Conservation (phyloP, 2,113 vertebrate species). For the Nymphicus hollandicus region DNA sequence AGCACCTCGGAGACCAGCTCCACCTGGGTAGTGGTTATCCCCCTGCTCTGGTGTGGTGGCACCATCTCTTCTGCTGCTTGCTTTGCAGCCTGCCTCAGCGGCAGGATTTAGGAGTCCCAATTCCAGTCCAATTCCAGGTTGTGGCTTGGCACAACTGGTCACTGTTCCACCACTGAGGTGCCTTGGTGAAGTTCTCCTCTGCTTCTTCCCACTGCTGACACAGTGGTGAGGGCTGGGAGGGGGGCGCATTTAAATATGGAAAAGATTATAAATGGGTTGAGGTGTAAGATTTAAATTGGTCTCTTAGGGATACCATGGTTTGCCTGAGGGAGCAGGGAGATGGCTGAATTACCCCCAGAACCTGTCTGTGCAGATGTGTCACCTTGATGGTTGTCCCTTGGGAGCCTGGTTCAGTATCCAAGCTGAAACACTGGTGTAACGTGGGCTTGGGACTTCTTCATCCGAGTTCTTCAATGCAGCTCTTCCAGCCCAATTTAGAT, state of each 20-base stretch:
- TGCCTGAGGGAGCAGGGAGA: background rate
- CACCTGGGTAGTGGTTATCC: accelerated
- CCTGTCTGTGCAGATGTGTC: background rate
- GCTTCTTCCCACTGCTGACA: background rate
- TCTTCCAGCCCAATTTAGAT: background rate
- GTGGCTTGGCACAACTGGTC: background rate
- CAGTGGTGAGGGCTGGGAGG: background rate
- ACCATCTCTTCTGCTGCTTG: background rate
- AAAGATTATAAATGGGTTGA: background rate
- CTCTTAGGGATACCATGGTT: background rate
- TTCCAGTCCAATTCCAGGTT: background rate
- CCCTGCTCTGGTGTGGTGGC: accelerated
- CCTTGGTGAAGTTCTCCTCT: background rate
- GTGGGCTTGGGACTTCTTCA: background rate
- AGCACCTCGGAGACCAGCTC: background rate
- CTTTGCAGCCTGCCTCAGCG: background rate
- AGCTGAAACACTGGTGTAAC: background rate
- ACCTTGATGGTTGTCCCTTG: background rate
- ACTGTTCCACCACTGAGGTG: no score
- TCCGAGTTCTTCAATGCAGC: background rate
- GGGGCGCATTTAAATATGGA: background rate
- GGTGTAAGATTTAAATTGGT: background rate
- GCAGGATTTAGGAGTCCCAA: accelerated
- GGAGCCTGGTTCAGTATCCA: accelerated
- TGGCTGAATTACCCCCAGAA: background rate